Evolutionary conservation across 1,140 invertebrate species (phyloP), one percentile per base, ranked within the genome.

Genomic region (Drosophila nannoptera): DNA sequence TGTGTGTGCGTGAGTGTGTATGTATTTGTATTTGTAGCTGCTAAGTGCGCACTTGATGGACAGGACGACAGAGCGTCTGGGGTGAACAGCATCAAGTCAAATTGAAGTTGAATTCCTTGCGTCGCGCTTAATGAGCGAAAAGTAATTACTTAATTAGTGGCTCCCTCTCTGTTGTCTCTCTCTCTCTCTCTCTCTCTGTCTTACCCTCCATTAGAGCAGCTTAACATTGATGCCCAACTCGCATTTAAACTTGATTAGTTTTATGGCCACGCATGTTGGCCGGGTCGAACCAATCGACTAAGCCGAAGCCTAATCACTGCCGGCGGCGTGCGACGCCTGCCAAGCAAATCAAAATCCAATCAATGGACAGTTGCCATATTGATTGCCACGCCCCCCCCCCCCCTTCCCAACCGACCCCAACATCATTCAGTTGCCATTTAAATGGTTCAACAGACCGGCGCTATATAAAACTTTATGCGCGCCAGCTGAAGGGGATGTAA

Each of bases 201-300:
- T 22, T 22, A 22, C 22, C 22, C 22, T 22, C 69, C 77, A 83
- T 83, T 83, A 74, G 70, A 70, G 80, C 65, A 84, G 80, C 80
- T 83, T 83, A 83, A 72, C 76, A 40, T 64, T 69, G 55, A 67
- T 74, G 73, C 54, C 36, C 59, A 67, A 68, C 61, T 80, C 73
- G 77, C 81, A 84, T 84, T 84, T 84, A 84, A 84, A 80, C 76
- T 86, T 84, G 80, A 84, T 84, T 84, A 84, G 80, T 84, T 84
- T 84, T 86, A 84, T 73, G 80, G 43, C 62, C 11, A 7, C 40
- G 36, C 43, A n/a, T 32, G 40, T 43, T 56, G 63, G 36, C 38
- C 33, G 38, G 53, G 48, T 48, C 12, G 40, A 14, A 22, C 7
- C 8, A 7, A 3, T 11, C 29, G 7, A 22, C 22, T 22, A 22